phyloP scores from a whole-genome alignment of 2,797 vertebrate genomes.

The Nannoperca obscura region DNA sequence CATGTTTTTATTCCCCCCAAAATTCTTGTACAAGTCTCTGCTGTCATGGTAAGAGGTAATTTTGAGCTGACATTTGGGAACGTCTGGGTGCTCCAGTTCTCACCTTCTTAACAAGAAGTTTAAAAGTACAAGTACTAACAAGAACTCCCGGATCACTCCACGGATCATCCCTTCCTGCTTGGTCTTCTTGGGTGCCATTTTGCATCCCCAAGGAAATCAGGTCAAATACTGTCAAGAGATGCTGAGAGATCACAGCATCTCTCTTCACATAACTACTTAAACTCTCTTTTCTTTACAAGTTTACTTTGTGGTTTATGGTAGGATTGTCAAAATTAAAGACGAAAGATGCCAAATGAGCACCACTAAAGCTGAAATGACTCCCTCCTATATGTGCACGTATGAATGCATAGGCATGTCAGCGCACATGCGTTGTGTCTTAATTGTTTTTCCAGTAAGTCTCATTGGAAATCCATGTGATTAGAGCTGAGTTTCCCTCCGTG shows the following conservation, averaged over 20 bases:
- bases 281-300: background rate
- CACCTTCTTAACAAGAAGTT: conserved; percentile 6
- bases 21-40: conserved; percentile 20
- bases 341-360: no score
- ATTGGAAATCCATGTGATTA: background rate
- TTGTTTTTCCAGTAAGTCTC: conserved; percentile 13
- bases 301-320: background rate
- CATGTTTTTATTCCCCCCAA: background rate
- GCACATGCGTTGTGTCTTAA: background rate
- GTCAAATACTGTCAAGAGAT: conserved; percentile 2
- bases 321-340: no score
- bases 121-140: no score
- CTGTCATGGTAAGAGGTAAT: conserved; percentile 22
- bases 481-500: conserved; percentile 9
- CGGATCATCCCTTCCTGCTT: background rate
- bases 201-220: conserved; percentile 10
- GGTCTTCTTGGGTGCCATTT: background rate
- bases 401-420: background rate
- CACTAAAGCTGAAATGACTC: no score
- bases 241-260: background rate
- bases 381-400: background rate
- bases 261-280: background rate
- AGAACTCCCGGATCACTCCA: background rate
- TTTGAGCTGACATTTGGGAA: conserved; percentile 11
- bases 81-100: background rate